A percentile compares a stretch with the other conserved stretches of the same genome.
Evolutionary conservation across 2,797 vertebrate species (phyloP).

Genomic region (Botia kubotai): DNA sequence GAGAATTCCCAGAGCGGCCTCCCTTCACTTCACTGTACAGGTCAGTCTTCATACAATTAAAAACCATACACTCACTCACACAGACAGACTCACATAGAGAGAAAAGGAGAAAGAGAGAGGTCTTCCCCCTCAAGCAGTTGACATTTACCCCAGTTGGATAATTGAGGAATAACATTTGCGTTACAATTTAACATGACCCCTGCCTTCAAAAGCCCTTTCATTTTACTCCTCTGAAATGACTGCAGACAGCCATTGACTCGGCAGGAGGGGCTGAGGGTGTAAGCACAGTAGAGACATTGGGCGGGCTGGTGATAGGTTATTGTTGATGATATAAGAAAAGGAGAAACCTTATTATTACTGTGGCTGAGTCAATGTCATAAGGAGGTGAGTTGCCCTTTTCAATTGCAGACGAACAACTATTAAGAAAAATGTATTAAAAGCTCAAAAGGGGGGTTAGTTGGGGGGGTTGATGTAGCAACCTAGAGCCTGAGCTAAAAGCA

Average conservation of each 20-base stretch:
- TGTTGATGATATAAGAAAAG: conserved; percentile 77
- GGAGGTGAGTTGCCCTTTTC: conserved; percentile 89
- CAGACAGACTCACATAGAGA: conserved; percentile 58
- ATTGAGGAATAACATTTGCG: conserved; percentile 98
- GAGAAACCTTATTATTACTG: conserved; percentile 88
- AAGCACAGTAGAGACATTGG: conserved; percentile 37
- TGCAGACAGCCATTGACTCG: conserved; percentile 83
- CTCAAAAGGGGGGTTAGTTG: conserved; percentile 58
- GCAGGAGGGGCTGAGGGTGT: conserved; percentile 50
- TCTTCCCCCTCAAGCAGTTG: conserved; percentile 88
- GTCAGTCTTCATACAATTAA: conserved; percentile 65
- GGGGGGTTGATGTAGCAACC: conserved; percentile 80
- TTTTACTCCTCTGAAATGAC: conserved; percentile 88
- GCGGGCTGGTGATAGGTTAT: conserved; percentile 70
- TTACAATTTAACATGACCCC: conserved; percentile 95
- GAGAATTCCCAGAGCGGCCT: conserved; percentile 79
- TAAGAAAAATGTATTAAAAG: conserved; percentile 89
- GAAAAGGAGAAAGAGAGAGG: conserved; percentile 61
- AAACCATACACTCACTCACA: conserved; percentile 46
- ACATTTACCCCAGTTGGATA: conserved; percentile 95
- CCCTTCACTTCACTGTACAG: conserved; percentile 72
- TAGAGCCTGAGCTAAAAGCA: conserved; percentile 87
- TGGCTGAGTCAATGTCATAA: conserved; percentile 89
- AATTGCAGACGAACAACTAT: conserved; percentile 86
- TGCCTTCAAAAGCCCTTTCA: conserved; percentile 92